Evolutionary conservation across 1,140 invertebrate genomes (phyloP), one percentile per base, ranked within the genome.

Genomic region (Coptotermes formosanus): DNA sequence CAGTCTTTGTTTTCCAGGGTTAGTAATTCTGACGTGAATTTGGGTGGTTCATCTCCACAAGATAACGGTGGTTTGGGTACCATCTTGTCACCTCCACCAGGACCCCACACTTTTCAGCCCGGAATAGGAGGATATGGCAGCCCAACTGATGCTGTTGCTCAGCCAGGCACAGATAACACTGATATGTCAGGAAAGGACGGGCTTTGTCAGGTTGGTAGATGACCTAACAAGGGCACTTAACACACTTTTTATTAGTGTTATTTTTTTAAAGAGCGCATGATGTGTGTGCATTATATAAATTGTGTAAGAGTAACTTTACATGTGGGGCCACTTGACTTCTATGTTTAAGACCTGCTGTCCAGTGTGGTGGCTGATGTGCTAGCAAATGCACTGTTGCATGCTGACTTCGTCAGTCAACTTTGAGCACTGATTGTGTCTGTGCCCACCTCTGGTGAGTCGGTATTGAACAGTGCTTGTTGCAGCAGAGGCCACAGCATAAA

Each of bases 81-180:
- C 6, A 45, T 85, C 12, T n/a, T 85, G 23, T 81, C 85, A 21
- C 85, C 85, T 44, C 85, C 85, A 25, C 16, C 38, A 48, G 85
- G 85, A 16, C 85, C 85, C 44, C 85, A 85, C 59, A 85, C 85
- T 38, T 85, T 85, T 30, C 85, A 85, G 59, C 85, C 85, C 0
- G 85, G 85, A 43, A 25, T 82, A 21, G 52, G 59, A 23, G 64
- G 64, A 30, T 75, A 75, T 75, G 64, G 64, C 25, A 75, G 48
- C 23, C 11, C 83, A 30, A 84, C 83, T 11, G 83, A 84, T 9
- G 1, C 83, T 21, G 83, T 59, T 32, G 48, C 48, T 12, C 55
- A 11, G 30, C n/a, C 83, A 38, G 83, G 48, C 38, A 38, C 48
- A 59, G 83, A 84, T 45, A 52, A 52, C 23, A 21, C 59, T 64